Conservation (phyloP, 2,113 vertebrate species). For the Aleadryas rufinucha region DNA sequence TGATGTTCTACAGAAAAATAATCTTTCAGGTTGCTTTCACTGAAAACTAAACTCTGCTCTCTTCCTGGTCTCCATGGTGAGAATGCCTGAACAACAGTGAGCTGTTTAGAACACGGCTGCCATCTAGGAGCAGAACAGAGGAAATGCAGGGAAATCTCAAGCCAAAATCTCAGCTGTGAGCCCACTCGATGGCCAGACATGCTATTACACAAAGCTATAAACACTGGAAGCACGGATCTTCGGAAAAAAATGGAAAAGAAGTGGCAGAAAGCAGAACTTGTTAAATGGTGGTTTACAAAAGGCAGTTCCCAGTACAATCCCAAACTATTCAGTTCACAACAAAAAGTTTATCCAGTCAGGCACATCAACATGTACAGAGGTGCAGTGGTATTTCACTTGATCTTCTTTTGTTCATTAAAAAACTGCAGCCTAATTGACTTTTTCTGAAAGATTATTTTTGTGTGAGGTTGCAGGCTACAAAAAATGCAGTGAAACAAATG, state of each 20-base stretch:
- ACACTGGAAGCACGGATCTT: background rate
- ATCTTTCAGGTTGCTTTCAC: background rate
- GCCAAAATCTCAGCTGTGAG: background rate
- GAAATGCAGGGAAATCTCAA: background rate
- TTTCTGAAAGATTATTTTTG: background rate
- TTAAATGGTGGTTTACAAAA: background rate
- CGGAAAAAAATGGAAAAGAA: background rate
- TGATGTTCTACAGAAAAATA: background rate
- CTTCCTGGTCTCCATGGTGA: background rate
- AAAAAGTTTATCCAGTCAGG: background rate
- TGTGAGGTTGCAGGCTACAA: background rate
- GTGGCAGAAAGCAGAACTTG: background rate
- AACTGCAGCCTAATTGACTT: background rate
- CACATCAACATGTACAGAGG: background rate
- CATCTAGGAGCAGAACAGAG: constrained; percentile 12
- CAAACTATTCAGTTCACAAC: background rate
- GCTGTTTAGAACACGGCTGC: background rate
- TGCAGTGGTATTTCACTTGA: background rate
- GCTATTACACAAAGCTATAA: background rate
- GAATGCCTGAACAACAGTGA: background rate
- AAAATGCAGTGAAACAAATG: background rate
- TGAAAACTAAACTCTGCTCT: background rate
- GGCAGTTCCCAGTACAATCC: background rate
- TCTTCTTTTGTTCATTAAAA: background rate
- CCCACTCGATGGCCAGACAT: background rate